Percentiles rank a stretch among this genome's conserved stretches.
Conservation (phyloP, 2,797 vertebrate species). For the Coregonus suidteri region DNA sequence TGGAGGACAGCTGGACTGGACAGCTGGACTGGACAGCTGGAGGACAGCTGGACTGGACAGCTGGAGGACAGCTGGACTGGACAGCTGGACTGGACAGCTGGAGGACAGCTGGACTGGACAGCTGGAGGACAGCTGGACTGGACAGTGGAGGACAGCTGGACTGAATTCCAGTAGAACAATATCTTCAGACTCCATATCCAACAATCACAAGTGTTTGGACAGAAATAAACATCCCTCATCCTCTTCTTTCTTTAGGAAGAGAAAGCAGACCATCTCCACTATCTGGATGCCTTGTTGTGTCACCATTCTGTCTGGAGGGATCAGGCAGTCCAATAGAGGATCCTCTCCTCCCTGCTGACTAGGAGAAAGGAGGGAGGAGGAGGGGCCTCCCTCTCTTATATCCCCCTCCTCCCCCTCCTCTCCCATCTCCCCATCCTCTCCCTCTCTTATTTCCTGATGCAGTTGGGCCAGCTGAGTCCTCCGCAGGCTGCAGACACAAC, state of each 20-base stretch:
- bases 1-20: too few relatives aligned
- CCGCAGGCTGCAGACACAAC: slow-evolving; percentile 89
- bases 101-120: too few relatives aligned
- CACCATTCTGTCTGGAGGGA: slow-evolving; percentile 27
- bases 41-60: too few relatives aligned
- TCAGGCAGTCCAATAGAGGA: slow-evolving; percentile 8
- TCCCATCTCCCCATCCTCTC: slow-evolving; percentile 21
- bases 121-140: background rate
- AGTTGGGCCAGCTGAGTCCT: slow-evolving; percentile 87
- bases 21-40: too few relatives aligned
- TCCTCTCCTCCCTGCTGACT: background rate
- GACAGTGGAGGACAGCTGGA: background rate
- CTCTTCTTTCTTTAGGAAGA: background rate
- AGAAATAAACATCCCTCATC: background rate
- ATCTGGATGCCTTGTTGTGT: slow-evolving; percentile 24
- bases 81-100: background rate
- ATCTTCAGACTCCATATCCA: slow-evolving; percentile 22
- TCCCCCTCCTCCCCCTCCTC: slow-evolving; percentile 35
- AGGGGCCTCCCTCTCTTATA: slow-evolving; percentile 27
- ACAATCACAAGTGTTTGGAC: background rate
- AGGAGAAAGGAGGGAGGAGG: slow-evolving; percentile 14
- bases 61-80: background rate
- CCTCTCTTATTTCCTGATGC: slow-evolving; percentile 79
- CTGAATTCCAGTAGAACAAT: slow-evolving; percentile 26
- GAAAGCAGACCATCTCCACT: slow-evolving; percentile 24